These are phyloP conservation scores for Pedionomus torquatus DNA, from an alignment of 2,113 vertebrate genomes.

Conservation along the genomic window DNA sequence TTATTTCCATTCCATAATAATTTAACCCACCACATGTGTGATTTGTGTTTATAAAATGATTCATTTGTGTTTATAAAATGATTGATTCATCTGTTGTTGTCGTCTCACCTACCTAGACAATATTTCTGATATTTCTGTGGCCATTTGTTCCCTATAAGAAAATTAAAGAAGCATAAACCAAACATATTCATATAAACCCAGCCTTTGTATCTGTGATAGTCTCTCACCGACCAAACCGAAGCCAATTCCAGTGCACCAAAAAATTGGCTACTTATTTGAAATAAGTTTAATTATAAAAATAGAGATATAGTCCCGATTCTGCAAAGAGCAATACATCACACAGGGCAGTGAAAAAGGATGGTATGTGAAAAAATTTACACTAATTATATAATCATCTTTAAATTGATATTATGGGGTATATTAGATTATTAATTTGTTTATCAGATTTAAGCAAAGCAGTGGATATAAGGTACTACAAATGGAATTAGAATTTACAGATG, in stretches of 20 bases:
- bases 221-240: background rate
- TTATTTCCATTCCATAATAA: background rate
- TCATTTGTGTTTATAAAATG: background rate
- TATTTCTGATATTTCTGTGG: constrained; percentile 91
- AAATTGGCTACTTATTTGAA: background rate
- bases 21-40: background rate
- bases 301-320: background rate
- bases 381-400: background rate
- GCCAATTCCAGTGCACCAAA: background rate
- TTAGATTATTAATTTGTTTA: background rate
- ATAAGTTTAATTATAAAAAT: background rate
- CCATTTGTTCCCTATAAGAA: constrained; percentile 96
- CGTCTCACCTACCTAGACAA: constrained; percentile 90
- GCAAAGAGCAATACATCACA: background rate
- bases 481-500: background rate
- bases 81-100: background rate
- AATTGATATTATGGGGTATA: background rate
- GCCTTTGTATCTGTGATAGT: background rate
- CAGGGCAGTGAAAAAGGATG: background rate
- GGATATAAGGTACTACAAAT: background rate
- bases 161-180: constrained; percentile 55
- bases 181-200: background rate
- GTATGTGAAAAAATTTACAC: background rate
- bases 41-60: constrained; percentile 15
- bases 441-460: background rate